Base-by-base conservation (phyloP, 1,140 invertebrate species). In the Sarcophaga bullata region DNA sequence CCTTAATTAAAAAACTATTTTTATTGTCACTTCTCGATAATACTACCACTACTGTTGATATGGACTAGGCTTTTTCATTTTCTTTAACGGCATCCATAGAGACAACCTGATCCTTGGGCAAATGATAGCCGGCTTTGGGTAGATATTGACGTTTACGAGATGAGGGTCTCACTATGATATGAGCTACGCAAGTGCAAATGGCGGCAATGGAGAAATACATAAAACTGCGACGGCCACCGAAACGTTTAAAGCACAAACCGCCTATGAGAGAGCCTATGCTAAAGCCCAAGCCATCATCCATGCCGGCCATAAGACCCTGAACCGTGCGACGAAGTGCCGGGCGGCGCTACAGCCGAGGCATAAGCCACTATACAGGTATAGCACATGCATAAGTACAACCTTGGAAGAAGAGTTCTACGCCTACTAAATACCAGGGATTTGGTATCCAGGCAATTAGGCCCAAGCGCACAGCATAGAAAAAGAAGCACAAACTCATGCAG, bases 331-430 rank as follows among this genome's bases (percentile, higher is more conserved):
- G 94, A 95, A n/a, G 95, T 93, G 0, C 95, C 95, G 0, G 93
- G 92, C 1, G 95, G 95, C 0, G 95, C 92, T 19, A 96, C 91
- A 7, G 92, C 93, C 50, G 94, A 94, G 1, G 95, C 95, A 86
- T 96, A 96, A 0, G 93, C 93, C 7, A 96, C 95, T 50, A 96
- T 95, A 2, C 94, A 94, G 0, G 95, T 93, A 84, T 96, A 96
- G 84, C 94, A 94, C 0, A 96, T 0, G 95, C 95, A 88, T 95
- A 96, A 7, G 95, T 94, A 0, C 95, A 94, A 0, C 95, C 95
- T 88, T 96, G 95, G 91, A 96, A 93, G 83, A 94, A 90, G 6
- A 93, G 91, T 90, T 95, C 95, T 9, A 95, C 92, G 2, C 92
- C 92, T 0, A 96, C 90, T 0, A 95, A 90, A 91, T 94, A 95